Evolutionary conservation across 1,140 invertebrate genomes (phyloP).

Genomic region (Euglossa dilemma): DNA sequence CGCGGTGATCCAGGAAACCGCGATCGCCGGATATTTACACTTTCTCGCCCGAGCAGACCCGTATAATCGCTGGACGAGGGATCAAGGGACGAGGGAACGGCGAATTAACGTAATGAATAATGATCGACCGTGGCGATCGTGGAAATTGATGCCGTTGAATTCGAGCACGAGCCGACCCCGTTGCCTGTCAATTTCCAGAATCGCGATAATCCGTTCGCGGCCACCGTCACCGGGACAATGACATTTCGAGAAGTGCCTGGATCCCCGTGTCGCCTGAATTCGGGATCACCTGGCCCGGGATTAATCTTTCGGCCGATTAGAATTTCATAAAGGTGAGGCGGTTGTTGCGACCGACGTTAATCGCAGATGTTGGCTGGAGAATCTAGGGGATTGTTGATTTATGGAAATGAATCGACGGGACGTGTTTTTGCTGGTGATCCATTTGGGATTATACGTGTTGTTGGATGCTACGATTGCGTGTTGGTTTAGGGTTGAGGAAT

Average conservation of each 20-base stretch:
- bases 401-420: not conserved
- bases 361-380: not conserved
- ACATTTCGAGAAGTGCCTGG: not conserved
- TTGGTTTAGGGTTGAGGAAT: too few species aligned
- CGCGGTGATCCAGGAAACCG: not conserved
- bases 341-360: not conserved
- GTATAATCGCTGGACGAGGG: not conserved
- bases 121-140: constrained; percentile 7
- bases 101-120: constrained; percentile 24
- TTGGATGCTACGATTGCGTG: too few species aligned
- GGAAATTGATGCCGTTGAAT: constrained; percentile 14
- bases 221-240: not conserved
- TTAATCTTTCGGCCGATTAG: not conserved
- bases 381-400: not conserved
- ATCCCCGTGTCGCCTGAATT: not conserved
- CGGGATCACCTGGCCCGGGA: not conserved
- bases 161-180: not conserved
- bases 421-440: too few species aligned
- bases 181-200: constrained; percentile 29
- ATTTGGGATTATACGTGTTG: too few species aligned
- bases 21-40: constrained; percentile 12
- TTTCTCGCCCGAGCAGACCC: not conserved
- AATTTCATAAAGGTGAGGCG: not conserved
- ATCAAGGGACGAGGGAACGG: not conserved
- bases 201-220: not conserved